These are phyloP conservation scores for Sminthurides aquaticus DNA, from an alignment of 2,888 invertebrate species.

Conservation along the genomic window DNA sequence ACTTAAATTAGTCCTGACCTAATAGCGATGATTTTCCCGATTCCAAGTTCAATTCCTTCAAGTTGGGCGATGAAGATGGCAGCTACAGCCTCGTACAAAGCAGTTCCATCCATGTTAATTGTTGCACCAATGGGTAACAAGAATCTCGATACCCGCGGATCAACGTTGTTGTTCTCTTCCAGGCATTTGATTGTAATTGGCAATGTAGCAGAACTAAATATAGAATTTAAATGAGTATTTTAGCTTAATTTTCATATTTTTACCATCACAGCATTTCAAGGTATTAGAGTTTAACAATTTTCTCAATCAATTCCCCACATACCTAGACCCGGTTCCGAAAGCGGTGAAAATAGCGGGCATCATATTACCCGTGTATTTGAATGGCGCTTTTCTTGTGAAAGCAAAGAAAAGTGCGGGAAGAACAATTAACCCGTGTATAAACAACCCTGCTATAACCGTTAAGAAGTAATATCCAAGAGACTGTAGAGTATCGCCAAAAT, in stretches of 20 bases:
- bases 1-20: no score
- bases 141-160: constrained; percentile 32
- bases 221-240: neutral
- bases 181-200: constrained; percentile 34
- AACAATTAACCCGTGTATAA: constrained; percentile 83
- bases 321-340: constrained; percentile 90
- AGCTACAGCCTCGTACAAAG: constrained; percentile 33
- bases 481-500: constrained; percentile 70
- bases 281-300: no score
- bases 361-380: constrained; percentile 69
- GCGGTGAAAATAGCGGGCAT: constrained; percentile 91
- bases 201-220: constrained; percentile 31
- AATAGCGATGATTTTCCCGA: constrained; percentile 38
- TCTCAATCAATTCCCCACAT: no score
- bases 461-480: constrained; percentile 86
- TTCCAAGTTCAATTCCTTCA: constrained; percentile 20
- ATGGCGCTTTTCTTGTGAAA: constrained; percentile 73
- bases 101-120: constrained; percentile 36
- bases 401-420: constrained; percentile 78
- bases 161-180: constrained; percentile 34
- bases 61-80: constrained; percentile 37
- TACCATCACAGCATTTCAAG: neutral
- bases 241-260: neutral
- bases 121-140: constrained; percentile 38
- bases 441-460: constrained; percentile 80